Conservation (phyloP, 2,888 invertebrate species). For the Melanotus villosus region DNA sequence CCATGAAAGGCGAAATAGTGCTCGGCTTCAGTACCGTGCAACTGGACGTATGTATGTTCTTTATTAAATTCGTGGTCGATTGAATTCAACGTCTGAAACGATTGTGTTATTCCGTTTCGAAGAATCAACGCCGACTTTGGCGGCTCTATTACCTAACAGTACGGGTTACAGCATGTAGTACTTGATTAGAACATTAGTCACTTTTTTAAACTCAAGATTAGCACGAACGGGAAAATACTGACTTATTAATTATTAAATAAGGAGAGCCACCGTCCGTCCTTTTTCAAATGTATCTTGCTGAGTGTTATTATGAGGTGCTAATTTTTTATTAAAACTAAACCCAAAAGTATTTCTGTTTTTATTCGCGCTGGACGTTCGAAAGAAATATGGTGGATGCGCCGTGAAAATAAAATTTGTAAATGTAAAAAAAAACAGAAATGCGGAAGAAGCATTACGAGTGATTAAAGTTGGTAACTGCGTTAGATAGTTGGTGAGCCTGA, state of each 20-base stretch:
- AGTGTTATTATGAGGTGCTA: slow-evolving; percentile 26
- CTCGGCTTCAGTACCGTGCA: background rate
- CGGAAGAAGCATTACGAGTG: slow-evolving; percentile 2
- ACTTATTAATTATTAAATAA: slow-evolving; percentile 35
- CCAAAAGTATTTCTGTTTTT: background rate
- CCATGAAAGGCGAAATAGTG: no score
- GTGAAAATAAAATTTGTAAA: no score
- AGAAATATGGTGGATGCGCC: slow-evolving; percentile 7
- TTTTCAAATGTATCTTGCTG: slow-evolving; percentile 27
- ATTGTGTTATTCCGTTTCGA: slow-evolving; percentile 29
- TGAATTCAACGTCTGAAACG: slow-evolving; percentile 22
- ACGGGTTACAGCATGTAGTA: slow-evolving; percentile 27
- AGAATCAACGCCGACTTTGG: slow-evolving; percentile 29
- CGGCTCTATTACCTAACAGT: slow-evolving; percentile 36
- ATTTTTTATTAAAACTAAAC: slow-evolving; percentile 27
- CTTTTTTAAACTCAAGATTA: slow-evolving; percentile 32
- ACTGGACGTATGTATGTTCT: slow-evolving; percentile 4
- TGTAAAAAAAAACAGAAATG: background rate
- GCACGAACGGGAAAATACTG: slow-evolving; percentile 34
- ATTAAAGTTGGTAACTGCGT: background rate
- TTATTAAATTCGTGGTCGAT: slow-evolving; percentile 7
- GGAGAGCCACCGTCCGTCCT: background rate
- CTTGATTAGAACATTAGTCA: slow-evolving; percentile 37
- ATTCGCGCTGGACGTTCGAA: background rate
- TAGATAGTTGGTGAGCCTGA: background rate